phyloP scores from a whole-genome alignment of 2,797 vertebrate genomes.

The Sitta carolinensis region DNA sequence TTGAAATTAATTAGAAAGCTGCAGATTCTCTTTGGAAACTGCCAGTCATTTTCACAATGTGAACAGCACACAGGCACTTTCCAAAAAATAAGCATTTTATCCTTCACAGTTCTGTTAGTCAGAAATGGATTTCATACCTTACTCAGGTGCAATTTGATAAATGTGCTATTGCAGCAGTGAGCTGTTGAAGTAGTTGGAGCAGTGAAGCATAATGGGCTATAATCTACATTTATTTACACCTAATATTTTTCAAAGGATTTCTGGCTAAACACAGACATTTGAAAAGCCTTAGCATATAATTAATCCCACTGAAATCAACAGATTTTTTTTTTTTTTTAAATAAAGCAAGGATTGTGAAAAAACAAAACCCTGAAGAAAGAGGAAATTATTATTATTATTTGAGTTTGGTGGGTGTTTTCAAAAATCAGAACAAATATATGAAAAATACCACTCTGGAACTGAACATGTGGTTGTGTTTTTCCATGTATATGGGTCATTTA shows the following conservation, averaged over 20 bases:
- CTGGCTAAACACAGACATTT: neutral
- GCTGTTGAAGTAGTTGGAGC: neutral
- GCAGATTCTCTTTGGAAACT: neutral
- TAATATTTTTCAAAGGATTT: neutral
- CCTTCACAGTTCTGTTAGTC: neutral
- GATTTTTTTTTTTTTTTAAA: neutral
- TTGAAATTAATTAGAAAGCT: slow-evolving; percentile 34
- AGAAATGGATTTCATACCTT: neutral
- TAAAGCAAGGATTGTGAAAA: neutral
- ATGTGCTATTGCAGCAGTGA: neutral
- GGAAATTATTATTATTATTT: neutral
- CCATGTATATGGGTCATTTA: neutral
- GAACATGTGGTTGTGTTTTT: fast-evolving
- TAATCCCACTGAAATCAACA: neutral
- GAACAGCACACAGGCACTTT: neutral
- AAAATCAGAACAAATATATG: neutral
- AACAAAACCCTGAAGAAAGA: neutral
- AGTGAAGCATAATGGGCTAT: neutral
- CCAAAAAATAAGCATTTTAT: neutral
- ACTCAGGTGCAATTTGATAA: neutral
- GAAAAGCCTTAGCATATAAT: neutral
- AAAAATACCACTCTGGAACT: neutral
- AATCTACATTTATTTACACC: neutral
- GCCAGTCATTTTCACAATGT: neutral
- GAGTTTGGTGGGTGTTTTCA: neutral